Evolutionary conservation across 92 coral and sea anemone species (phyloP).

Genomic region (Phenganax marumi): DNA sequence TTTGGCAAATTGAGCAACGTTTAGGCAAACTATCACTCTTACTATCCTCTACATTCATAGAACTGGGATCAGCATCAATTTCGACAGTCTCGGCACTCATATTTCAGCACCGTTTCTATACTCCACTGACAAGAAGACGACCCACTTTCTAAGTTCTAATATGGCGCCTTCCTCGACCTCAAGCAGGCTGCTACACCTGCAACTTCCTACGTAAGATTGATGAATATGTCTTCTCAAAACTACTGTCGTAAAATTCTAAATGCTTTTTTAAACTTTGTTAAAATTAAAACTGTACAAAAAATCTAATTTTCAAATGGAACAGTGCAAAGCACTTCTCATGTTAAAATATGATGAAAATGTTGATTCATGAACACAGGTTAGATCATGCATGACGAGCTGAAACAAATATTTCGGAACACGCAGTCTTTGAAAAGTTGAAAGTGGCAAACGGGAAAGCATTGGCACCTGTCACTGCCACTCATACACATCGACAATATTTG

Average conservation of each 20-base stretch:
- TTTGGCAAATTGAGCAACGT: conserved; percentile 48
- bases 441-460: background rate
- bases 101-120: background rate
- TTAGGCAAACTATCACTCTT: conserved; percentile 16
- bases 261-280: no score
- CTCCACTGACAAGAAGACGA: background rate
- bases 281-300: no score
- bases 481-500: no score
- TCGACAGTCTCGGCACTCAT: conserved; percentile 12
- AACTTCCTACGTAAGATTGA: background rate
- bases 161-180: conserved; percentile 2
- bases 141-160: background rate
- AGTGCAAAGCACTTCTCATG: background rate
- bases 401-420: conserved; percentile 13
- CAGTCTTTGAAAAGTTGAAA: background rate
- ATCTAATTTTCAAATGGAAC: no score
- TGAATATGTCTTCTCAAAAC: no score
- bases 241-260: no score
- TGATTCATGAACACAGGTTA: background rate
- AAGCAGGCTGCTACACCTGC: conserved; percentile 9
- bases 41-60: background rate
- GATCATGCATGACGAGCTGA: conserved; percentile 13
- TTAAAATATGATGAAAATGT: background rate
- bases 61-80: background rate
- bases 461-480: conserved; percentile 5